Percentiles rank a stretch among this genome's conserved stretches.
phyloP scores from a whole-genome alignment of 2,113 vertebrate genomes.

The Maccullochella peelii region DNA sequence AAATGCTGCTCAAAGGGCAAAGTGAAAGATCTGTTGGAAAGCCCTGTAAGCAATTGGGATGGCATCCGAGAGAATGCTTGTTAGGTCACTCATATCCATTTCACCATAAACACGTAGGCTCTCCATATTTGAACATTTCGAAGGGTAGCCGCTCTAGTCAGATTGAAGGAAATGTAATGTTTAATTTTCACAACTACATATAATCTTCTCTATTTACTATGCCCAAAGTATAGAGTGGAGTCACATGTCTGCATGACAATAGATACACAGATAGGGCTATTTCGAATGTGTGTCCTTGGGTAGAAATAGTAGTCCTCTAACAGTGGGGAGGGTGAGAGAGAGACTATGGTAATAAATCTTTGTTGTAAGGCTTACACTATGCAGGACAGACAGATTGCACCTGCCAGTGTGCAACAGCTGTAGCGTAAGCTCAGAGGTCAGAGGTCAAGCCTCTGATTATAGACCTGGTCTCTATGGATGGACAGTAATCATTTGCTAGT shows the following conservation, averaged over 20 bases:
- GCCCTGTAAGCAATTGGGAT: neutral
- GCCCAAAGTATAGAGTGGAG: neutral
- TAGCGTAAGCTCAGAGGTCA: constrained; percentile 23
- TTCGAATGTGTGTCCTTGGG: constrained; percentile 69
- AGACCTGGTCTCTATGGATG: neutral
- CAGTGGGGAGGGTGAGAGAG: constrained; percentile 12
- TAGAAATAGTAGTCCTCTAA: constrained; percentile 62
- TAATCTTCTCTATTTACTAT: neutral
- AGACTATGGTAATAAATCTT: constrained; percentile 46
- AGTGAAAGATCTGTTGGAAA: constrained; percentile 10
- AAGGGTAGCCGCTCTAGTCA: neutral
- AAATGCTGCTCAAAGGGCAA: neutral
- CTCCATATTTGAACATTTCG: neutral
- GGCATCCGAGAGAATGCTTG: constrained; percentile 18
- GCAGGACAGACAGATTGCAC: constrained; percentile 32
- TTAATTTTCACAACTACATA: neutral
- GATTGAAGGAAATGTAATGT: neutral
- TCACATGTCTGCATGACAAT: constrained; percentile 51
- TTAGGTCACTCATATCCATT: constrained; percentile 49
- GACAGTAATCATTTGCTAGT: constrained; percentile 3
- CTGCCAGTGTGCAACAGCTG: constrained; percentile 52
- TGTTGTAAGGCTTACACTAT: constrained; percentile 36
- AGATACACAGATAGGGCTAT: constrained; percentile 50
- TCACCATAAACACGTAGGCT: constrained; percentile 27
- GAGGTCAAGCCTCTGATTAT: constrained; percentile 24